phyloP scores from a whole-genome alignment of 2,797 vertebrate species.

The Hybognathus amarus region DNA sequence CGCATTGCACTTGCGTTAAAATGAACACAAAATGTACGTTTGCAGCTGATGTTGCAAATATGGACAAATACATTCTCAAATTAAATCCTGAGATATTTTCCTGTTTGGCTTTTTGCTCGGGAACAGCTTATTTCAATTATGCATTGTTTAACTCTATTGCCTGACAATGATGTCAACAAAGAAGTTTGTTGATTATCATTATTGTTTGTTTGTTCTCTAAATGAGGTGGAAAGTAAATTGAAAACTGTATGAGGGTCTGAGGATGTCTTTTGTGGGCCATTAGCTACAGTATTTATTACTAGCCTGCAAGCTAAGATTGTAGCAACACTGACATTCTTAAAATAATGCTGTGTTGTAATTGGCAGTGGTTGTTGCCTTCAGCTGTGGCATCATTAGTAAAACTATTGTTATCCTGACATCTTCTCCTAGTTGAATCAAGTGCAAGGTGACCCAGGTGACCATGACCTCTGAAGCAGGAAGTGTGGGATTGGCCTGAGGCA shows the following conservation, averaged over 20 bases:
- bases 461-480: slow-evolving; percentile 52
- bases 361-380: slow-evolving; percentile 6
- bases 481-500: neutral
- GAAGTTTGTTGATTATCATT: slow-evolving; percentile 5
- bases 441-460: slow-evolving; percentile 45
- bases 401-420: neutral
- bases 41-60: neutral
- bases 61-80: neutral
- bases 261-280: neutral
- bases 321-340: neutral
- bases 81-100: slow-evolving; percentile 26
- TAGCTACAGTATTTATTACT: slow-evolving; percentile 12
- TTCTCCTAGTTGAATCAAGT: neutral
- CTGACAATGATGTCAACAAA: slow-evolving; percentile 29
- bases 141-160: slow-evolving; percentile 14
- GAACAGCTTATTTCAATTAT: slow-evolving; percentile 24
- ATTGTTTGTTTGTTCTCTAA: slow-evolving; percentile 17
- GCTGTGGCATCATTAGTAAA: slow-evolving; percentile 8
- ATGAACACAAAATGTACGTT: neutral
- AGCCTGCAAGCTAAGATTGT: slow-evolving; percentile 3
- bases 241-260: slow-evolving; percentile 15
- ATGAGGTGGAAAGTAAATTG: slow-evolving; percentile 30
- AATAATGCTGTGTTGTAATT: neutral
- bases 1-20: neutral
- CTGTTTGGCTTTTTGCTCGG: slow-evolving; percentile 14